Conservation (phyloP, 2,113 vertebrate genomes). For the Ornithorhynchus anatinus region DNA sequence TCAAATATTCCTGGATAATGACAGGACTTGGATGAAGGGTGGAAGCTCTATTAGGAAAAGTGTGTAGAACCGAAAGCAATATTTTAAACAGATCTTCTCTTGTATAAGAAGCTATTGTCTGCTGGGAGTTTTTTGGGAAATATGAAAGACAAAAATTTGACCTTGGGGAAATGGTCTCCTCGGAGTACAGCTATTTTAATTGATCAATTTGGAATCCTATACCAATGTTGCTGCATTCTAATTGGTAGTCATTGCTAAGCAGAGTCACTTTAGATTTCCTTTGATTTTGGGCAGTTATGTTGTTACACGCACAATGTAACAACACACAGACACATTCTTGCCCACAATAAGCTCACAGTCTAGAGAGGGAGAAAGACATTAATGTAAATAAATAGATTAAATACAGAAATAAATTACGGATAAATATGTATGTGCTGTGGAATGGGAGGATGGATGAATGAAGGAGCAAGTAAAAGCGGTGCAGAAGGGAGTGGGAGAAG, state of each 20-base stretch:
- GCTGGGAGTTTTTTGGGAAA: neutral
- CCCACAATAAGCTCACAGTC: too few relatives aligned
- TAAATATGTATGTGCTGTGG: too few relatives aligned
- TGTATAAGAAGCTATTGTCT: conserved; percentile 27
- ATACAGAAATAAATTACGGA: too few relatives aligned
- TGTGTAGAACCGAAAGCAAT: neutral
- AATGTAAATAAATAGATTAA: too few relatives aligned
- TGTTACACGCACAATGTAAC: too few relatives aligned
- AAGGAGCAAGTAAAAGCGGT: too few relatives aligned
- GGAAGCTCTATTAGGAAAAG: neutral
- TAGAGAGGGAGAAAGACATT: too few relatives aligned
- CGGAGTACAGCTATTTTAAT: conserved; percentile 17
- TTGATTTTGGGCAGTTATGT: too few relatives aligned
- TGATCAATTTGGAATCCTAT: conserved; percentile 23
- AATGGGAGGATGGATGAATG: too few relatives aligned
- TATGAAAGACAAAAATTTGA: conserved; percentile 35
- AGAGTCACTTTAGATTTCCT: conserved; percentile 28
- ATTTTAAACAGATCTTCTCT: conserved; percentile 21
- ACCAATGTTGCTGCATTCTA: conserved; percentile 28
- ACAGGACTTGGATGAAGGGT: neutral
- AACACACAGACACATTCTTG: too few relatives aligned
- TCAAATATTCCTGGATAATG: neutral
- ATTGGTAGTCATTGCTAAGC: conserved; percentile 45
- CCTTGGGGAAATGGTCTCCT: neutral
- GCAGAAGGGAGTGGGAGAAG: too few relatives aligned